Evolutionary conservation across 2,888 invertebrate species (phyloP), one percentile per base, ranked within the genome.

Genomic region (Horisme vitalbata): DNA sequence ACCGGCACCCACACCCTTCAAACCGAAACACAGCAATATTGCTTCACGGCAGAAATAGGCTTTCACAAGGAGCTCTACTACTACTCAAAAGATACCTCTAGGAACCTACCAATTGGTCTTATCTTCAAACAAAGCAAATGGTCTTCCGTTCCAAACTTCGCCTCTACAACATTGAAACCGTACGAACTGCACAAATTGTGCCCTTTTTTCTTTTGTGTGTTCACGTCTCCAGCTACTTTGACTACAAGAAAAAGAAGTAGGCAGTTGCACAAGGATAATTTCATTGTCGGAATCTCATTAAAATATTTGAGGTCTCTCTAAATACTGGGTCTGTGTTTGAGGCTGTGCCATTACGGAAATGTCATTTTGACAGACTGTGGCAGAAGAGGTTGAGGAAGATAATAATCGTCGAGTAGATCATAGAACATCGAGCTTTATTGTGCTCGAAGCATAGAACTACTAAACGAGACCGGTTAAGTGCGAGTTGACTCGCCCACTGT

Each of bases 111-210:
- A 51, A 83, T 68, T 12, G 73, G 56, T 14, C 63, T 62, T 30
- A 68, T 50, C 46, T 74, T 79, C 43, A 85, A 58, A 38, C 87
- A 87, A 3, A 88, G 62, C 52, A 68, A 55, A 54, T 85, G 74
- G 0, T 41, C 56, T 47, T 86, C 82, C 2, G 65, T 69, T 1
- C 79, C 79, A 38, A 88, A 88, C 45, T 65, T 79, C 0, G 72
- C 86, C 31, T 72, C 59, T 0, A 83, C 49, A 5, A 82, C 45
- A 8, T 63, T 57, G 41, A 78, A 73, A 0, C 82, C 85, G 4
- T 70, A 67, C 0, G 62, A 57, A 26, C 55, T 69, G 61, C 77
- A 78, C 0, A 60, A 32, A 0, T 21, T 41, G 14, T 62, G 57
- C 1, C 52, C 60, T 32, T 34, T 52, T 13, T 30, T 20, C 6